These are phyloP conservation scores for Drosophila orosa DNA, from an alignment of 1,140 invertebrate genomes.

Conservation along the genomic window DNA sequence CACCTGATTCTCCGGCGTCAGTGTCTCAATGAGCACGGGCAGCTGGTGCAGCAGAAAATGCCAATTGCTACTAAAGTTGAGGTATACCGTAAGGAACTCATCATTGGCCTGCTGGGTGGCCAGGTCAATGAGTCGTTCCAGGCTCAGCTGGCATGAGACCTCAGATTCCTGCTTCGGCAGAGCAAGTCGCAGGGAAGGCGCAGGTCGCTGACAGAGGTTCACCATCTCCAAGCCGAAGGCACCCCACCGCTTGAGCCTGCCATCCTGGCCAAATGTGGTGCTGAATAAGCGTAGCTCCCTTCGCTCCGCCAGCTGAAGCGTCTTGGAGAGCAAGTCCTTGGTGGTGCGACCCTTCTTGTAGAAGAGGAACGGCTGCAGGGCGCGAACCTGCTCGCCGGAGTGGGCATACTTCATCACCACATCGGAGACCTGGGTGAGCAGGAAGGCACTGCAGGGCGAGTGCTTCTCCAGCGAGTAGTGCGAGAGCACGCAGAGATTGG, in stretches of 20 bases:
- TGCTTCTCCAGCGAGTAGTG: constrained; percentile 85
- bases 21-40: constrained; percentile 86
- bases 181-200: constrained; percentile 28
- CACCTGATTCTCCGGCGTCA: constrained; percentile 72
- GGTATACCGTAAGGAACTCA: constrained; percentile 86
- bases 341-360: constrained; percentile 85
- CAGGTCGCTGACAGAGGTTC: constrained; percentile 82
- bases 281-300: constrained; percentile 67
- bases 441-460: constrained; percentile 85
- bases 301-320: constrained; percentile 44
- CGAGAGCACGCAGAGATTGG: constrained; percentile 89
- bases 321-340: constrained; percentile 83
- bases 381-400: constrained; percentile 84
- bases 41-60: constrained; percentile 85
- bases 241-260: constrained; percentile 79
- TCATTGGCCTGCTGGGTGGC: constrained; percentile 78
- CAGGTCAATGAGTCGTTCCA: constrained; percentile 85
- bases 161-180: constrained; percentile 46
- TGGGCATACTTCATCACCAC: constrained; percentile 81
- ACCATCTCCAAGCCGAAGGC: constrained; percentile 83
- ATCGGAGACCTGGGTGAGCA: constrained; percentile 83
- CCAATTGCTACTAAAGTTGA: constrained; percentile 84
- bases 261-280: constrained; percentile 75
- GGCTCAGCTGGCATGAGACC: constrained; percentile 85
- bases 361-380: constrained; percentile 84